Conservation (phyloP, 2,113 vertebrate genomes). For the Pterocles burchelli region DNA sequence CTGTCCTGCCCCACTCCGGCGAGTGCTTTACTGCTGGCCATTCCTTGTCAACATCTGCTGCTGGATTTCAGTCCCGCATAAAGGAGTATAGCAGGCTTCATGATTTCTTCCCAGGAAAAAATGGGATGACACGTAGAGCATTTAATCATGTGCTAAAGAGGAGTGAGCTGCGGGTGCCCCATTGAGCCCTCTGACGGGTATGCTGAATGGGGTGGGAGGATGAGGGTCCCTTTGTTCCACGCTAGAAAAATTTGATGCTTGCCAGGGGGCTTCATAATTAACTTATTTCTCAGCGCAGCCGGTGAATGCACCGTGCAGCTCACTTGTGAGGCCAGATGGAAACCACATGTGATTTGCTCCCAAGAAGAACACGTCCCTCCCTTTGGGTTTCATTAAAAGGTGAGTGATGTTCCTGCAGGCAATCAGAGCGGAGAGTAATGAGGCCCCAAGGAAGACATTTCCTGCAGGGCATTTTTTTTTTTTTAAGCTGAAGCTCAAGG, state of each 20-base stretch:
- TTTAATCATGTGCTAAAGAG: not conserved
- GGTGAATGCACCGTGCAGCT: fast-evolving
- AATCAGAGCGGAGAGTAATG: not conserved
- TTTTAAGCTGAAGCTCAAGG: not conserved
- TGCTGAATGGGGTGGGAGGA: not conserved
- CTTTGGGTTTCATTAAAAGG: conserved; percentile 16
- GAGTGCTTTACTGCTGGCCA: not conserved
- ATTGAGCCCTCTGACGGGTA: not conserved
- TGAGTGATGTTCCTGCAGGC: not conserved
- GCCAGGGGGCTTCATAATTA: not conserved
- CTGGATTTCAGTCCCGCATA: not conserved
- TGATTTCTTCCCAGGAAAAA: not conserved
- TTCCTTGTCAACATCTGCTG: not conserved
- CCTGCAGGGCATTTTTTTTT: not conserved
- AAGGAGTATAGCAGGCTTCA: not conserved
- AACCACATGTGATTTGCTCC: conserved; percentile 8
- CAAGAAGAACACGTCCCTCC: not conserved
- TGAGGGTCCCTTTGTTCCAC: not conserved
- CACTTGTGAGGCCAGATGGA: not conserved
- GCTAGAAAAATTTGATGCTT: not conserved
- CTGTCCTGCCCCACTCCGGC: not conserved
- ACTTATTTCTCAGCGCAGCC: not conserved
- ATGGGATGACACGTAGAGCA: not conserved
- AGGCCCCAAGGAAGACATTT: not conserved
- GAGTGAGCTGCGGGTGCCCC: not conserved